These are phyloP conservation scores for Eulemur macaco DNA, from an alignment of 2,113 vertebrate species.

Conservation along the genomic window DNA sequence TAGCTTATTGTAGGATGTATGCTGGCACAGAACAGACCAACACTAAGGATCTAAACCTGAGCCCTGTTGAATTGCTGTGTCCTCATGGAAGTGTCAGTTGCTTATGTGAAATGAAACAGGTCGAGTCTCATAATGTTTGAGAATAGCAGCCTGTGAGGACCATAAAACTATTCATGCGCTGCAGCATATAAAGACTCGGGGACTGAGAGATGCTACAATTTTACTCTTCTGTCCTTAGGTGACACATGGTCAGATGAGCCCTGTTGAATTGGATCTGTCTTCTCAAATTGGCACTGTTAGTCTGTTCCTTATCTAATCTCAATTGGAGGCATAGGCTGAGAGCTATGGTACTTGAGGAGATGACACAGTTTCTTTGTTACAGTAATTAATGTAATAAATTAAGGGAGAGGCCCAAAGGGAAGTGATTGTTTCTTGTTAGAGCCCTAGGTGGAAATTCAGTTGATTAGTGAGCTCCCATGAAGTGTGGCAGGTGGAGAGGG, in stretches of 20 bases:
- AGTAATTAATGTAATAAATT: constrained; percentile 76
- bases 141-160: constrained; percentile 40
- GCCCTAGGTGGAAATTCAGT: constrained; percentile 63
- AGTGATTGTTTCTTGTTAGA: constrained; percentile 63
- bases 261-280: constrained; percentile 53
- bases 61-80: constrained; percentile 18
- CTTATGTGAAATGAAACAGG: constrained; percentile 42
- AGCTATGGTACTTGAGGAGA: constrained; percentile 53
- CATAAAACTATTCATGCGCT: constrained; percentile 56
- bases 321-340: constrained; percentile 37
- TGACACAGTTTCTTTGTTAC: constrained; percentile 70
- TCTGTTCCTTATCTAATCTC: constrained; percentile 56
- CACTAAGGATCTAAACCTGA: constrained; percentile 20
- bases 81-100: constrained; percentile 47
- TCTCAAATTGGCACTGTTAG: constrained; percentile 54
- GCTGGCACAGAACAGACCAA: constrained; percentile 11
- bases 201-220: neutral
- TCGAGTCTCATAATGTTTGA: constrained; percentile 51
- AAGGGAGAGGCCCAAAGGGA: constrained; percentile 66
- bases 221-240: constrained; percentile 40
- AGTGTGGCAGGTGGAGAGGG: constrained; percentile 36
- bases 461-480: constrained; percentile 39
- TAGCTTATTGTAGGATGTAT: neutral
- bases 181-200: neutral
- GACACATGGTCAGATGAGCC: constrained; percentile 47